Percentiles rank a stretch among this genome's conserved stretches.
Evolutionary conservation across 2,113 vertebrate species (phyloP).

Genomic region (Aptenodytes forsteri): DNA sequence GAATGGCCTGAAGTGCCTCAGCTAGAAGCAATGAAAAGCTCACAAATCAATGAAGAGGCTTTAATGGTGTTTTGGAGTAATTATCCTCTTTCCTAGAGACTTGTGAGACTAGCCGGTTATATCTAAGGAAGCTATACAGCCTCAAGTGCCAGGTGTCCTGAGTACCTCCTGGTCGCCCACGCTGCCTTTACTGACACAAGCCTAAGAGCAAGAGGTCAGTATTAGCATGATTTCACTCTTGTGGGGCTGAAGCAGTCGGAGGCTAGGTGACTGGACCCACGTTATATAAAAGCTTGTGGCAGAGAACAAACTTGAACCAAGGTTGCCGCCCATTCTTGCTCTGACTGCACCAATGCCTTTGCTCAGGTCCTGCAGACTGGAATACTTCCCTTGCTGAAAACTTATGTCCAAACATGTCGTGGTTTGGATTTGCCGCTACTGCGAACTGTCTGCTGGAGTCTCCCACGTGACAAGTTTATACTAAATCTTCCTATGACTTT

Average conservation of each 20-base stretch:
- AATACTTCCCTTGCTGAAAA: background rate
- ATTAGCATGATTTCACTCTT: rapidly evolving
- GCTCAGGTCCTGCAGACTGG: background rate
- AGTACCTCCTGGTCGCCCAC: background rate
- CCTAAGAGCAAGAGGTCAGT: background rate
- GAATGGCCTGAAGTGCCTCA: background rate
- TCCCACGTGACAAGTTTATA: background rate
- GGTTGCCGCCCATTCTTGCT: background rate
- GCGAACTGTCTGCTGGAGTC: background rate
- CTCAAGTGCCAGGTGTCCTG: background rate
- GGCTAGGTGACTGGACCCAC: background rate
- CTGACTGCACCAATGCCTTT: background rate
- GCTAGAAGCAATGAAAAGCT: background rate
- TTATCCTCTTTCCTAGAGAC: background rate
- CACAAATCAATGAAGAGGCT: background rate
- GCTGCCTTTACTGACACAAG: background rate
- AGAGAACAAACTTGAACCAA: background rate
- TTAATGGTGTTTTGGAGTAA: background rate
- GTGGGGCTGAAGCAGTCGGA: background rate
- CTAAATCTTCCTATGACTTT: background rate
- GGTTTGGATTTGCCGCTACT: background rate
- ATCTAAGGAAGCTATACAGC: background rate
- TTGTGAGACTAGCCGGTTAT: background rate
- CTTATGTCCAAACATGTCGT: rapidly evolving
- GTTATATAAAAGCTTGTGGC: background rate